These are phyloP conservation scores for Conopomorpha cramerella DNA, from an alignment of 1,140 invertebrate species.

Conservation along the genomic window DNA sequence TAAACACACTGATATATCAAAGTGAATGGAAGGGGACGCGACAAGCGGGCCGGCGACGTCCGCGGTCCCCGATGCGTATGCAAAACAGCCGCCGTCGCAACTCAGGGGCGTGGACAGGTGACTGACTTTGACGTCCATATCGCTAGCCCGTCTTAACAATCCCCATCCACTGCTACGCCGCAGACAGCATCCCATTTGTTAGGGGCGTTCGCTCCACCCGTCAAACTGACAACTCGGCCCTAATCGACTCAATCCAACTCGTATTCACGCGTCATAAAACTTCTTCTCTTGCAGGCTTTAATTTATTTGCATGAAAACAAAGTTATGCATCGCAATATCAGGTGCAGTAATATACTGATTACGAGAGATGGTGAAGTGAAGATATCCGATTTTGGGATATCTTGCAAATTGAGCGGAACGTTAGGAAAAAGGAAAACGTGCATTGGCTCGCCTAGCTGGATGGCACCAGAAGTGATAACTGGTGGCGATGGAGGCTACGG, in stretches of 20 bases:
- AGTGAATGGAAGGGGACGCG: constrained; percentile 19
- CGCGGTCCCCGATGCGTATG: constrained; percentile 34
- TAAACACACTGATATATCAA: constrained; percentile 45
- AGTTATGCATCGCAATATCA: constrained; percentile 85
- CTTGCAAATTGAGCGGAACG: constrained; percentile 77
- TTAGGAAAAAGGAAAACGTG: constrained; percentile 71
- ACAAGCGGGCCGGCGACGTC: constrained; percentile 32
- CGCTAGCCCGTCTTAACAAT: constrained; percentile 19
- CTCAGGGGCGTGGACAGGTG: constrained; percentile 41
- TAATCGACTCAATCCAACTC: neutral
- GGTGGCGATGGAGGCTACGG: constrained; percentile 63
- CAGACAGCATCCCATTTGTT: constrained; percentile 15
- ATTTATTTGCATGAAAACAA: constrained; percentile 83
- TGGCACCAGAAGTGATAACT: constrained; percentile 81
- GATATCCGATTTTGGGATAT: constrained; percentile 82
- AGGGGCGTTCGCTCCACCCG: constrained; percentile 28
- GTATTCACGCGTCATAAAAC: too few relatives aligned
- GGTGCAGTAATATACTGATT: constrained; percentile 85
- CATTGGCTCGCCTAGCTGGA: constrained; percentile 89
- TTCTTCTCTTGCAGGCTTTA: constrained; percentile 64
- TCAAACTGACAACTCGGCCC: constrained; percentile 17
- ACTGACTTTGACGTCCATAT: constrained; percentile 44
- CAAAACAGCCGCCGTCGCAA: constrained; percentile 51
- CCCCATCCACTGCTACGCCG: constrained; percentile 1
- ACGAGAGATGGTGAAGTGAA: constrained; percentile 83